Percentiles rank a stretch among this genome's conserved stretches.
phyloP scores from a whole-genome alignment of 2,113 vertebrate species.

The Sterrhoptilus dennistouni region DNA sequence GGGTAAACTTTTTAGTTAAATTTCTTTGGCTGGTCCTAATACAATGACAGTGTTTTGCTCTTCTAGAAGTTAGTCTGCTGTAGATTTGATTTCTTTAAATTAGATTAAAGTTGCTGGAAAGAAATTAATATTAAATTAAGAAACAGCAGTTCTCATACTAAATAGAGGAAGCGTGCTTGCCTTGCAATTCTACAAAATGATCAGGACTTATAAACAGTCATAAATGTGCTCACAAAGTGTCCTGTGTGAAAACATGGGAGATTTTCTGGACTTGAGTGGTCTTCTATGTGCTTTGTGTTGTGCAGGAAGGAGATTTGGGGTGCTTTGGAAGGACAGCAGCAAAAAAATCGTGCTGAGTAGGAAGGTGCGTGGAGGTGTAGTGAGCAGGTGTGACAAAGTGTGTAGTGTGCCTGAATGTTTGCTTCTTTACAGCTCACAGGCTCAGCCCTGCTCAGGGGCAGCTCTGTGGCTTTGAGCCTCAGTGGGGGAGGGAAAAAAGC shows the following conservation, averaged over 20 bases:
- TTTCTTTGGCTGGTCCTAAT: not conserved
- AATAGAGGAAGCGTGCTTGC: not conserved
- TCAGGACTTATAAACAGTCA: not conserved
- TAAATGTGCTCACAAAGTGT: not conserved
- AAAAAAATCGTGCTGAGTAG: not conserved
- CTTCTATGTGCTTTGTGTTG: fast-evolving
- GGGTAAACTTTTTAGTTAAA: not conserved
- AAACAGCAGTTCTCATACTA: not conserved
- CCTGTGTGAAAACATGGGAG: not conserved
- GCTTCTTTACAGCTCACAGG: not conserved
- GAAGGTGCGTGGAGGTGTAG: not conserved
- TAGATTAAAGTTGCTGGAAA: not conserved
- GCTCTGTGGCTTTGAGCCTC: fast-evolving
- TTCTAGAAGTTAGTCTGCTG: not conserved
- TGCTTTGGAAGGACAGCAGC: not conserved
- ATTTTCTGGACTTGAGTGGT: not conserved
- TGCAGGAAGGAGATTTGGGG: not conserved
- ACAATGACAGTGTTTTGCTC: not conserved
- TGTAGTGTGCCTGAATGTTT: not conserved
- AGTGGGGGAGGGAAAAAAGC: not conserved
- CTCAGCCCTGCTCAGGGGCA: not conserved
- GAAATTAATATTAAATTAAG: slow-evolving; percentile 9
- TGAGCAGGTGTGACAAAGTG: not conserved
- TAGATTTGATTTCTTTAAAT: slow-evolving; percentile 23
- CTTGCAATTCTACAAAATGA: not conserved